phyloP scores from a whole-genome alignment of 2,888 invertebrate genomes.

The Eupithecia tripunctaria region DNA sequence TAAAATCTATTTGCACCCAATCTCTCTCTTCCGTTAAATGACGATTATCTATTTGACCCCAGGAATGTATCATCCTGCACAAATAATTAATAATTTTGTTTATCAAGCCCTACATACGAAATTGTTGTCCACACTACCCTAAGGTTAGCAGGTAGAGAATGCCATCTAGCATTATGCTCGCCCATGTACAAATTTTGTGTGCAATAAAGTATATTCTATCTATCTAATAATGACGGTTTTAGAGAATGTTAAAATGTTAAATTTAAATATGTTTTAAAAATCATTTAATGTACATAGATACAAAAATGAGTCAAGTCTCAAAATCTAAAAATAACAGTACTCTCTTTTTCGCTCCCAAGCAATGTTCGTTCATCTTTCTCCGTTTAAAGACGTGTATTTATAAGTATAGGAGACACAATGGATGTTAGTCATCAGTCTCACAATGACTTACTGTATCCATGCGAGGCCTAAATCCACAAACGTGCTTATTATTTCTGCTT shows the following conservation, averaged over 20 bases:
- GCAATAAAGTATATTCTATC: no score
- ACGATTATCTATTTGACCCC: background rate
- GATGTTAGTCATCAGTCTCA: conserved; percentile 48
- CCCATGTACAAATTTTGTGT: no score
- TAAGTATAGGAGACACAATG: conserved; percentile 28
- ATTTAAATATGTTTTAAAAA: no score
- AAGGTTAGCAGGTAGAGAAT: no score
- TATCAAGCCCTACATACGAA: no score
- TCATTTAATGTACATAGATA: no score
- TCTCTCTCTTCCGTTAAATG: background rate
- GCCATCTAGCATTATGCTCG: no score
- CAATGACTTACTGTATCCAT: conserved; percentile 37
- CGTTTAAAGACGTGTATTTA: conserved; percentile 33
- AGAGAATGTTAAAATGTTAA: no score
- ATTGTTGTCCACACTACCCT: no score
- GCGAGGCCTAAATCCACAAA: conserved; percentile 40
- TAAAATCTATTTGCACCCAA: background rate
- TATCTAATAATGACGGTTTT: no score
- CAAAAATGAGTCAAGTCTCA: background rate
- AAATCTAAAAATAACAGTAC: background rate
- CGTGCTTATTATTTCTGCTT: conserved; percentile 47
- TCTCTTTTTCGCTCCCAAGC: conserved; percentile 28
- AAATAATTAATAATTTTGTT: no score
- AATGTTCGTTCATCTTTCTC: conserved; percentile 19
- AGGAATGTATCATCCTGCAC: no score